Percentiles rank a stretch among this genome's conserved stretches.
Evolutionary conservation across 2,797 vertebrate species (phyloP).

Genomic region (Argyrosomus regius): DNA sequence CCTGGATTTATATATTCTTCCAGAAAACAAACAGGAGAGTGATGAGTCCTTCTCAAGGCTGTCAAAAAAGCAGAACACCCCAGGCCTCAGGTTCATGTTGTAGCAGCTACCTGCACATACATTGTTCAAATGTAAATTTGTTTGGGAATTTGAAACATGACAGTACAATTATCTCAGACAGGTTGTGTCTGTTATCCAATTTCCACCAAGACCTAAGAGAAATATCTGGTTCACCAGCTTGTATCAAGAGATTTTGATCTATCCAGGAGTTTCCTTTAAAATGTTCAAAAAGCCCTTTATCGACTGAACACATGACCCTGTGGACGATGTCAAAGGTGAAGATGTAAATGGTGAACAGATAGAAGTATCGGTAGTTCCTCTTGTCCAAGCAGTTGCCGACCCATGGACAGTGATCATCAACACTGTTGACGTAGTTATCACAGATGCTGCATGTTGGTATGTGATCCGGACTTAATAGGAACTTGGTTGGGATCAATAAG

Average conservation of each 20-base stretch:
- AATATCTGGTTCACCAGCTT: not conserved
- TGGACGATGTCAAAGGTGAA: constrained; percentile 99
- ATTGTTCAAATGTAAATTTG: not conserved
- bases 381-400: constrained; percentile 99
- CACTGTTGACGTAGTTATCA: constrained; percentile 82
- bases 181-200: not conserved
- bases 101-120: not conserved
- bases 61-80: too few species aligned
- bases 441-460: not conserved
- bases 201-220: not conserved
- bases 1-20: not conserved
- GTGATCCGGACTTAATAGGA: not conserved
- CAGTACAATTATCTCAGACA: not conserved
- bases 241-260: too few species aligned
- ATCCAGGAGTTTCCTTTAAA: constrained; percentile 96
- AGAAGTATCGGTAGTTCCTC: constrained; percentile 99
- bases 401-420: constrained; percentile 99
- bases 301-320: constrained; percentile 95
- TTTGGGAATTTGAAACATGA: not conserved
- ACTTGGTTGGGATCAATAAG: not conserved
- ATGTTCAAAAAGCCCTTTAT: constrained; percentile 95
- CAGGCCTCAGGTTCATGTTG: not conserved
- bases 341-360: constrained; percentile 99
- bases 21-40: not conserved
- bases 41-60: not conserved